Conservation (phyloP, 2,113 vertebrate genomes). For the Bubo blakistoni region DNA sequence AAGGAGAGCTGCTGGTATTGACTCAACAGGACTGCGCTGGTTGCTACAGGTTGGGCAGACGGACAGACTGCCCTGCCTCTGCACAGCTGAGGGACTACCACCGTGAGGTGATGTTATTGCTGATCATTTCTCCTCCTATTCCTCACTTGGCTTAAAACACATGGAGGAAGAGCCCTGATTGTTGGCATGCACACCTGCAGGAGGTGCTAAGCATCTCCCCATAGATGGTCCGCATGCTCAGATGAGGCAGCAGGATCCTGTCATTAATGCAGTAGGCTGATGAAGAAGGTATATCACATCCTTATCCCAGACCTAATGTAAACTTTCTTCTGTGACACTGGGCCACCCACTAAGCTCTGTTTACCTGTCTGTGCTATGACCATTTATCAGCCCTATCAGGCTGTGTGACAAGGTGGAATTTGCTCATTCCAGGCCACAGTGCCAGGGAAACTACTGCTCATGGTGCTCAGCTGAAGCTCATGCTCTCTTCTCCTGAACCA, state of each 20-base stretch:
- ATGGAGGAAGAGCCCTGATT: not conserved
- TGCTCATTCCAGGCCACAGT: not conserved
- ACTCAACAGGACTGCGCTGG: rapidly evolving
- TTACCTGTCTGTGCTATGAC: not conserved
- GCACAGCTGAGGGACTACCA: rapidly evolving
- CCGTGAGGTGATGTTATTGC: not conserved
- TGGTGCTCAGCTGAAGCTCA: not conserved
- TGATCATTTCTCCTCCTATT: not conserved
- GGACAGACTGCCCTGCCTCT: not conserved
- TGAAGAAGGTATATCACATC: not conserved
- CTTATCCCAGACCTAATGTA: not conserved
- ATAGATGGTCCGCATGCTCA: rapidly evolving
- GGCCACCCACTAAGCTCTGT: not conserved
- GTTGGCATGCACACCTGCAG: too few species aligned
- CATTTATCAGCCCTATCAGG: not conserved
- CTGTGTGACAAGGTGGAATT: not conserved
- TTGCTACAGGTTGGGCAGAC: rapidly evolving
- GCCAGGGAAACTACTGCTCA: not conserved
- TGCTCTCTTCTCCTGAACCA: not conserved
- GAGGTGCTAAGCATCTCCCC: not conserved
- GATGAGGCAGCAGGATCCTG: not conserved
- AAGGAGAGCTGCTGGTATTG: not conserved
- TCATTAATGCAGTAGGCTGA: not conserved
- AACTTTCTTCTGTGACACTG: not conserved
- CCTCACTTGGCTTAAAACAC: not conserved